phyloP scores from a whole-genome alignment of 2,797 vertebrate genomes.

The Monodelphis domestica region DNA sequence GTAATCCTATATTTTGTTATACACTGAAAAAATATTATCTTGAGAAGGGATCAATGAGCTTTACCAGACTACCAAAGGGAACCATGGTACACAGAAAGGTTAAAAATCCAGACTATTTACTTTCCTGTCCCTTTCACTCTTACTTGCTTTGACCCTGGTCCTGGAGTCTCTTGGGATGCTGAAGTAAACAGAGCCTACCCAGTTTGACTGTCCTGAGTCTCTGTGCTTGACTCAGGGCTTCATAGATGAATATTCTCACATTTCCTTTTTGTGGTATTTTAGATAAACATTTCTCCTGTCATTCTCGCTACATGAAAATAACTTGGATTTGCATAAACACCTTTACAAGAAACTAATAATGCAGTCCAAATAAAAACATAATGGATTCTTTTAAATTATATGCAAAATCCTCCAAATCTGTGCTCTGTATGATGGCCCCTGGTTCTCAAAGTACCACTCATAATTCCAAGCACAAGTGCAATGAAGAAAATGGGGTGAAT shows the following conservation, averaged over 20 bases:
- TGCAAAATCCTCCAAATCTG: background rate
- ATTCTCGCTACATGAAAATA: background rate
- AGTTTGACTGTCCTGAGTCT: background rate
- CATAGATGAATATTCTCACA: background rate
- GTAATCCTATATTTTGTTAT: background rate
- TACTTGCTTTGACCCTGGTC: background rate
- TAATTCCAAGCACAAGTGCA: conserved; percentile 18
- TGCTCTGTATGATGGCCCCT: background rate
- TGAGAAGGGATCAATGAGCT: background rate
- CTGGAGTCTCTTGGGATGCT: background rate
- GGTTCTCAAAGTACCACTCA: background rate
- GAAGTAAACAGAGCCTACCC: background rate
- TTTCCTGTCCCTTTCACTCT: background rate
- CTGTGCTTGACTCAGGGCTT: background rate
- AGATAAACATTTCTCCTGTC: background rate
- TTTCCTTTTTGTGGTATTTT: conserved; percentile 36
- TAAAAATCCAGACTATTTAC: background rate
- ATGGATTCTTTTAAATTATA: background rate
- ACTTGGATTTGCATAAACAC: background rate
- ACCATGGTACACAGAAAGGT: background rate
- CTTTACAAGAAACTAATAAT: conserved; percentile 6
- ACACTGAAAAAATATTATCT: background rate
- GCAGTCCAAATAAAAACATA: background rate
- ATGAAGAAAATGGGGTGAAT: conserved; percentile 9
- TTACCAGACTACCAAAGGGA: background rate